phyloP scores from a whole-genome alignment of 37 sponge, comb jelly and placozoan species.

The Ephydatia muelleri region DNA sequence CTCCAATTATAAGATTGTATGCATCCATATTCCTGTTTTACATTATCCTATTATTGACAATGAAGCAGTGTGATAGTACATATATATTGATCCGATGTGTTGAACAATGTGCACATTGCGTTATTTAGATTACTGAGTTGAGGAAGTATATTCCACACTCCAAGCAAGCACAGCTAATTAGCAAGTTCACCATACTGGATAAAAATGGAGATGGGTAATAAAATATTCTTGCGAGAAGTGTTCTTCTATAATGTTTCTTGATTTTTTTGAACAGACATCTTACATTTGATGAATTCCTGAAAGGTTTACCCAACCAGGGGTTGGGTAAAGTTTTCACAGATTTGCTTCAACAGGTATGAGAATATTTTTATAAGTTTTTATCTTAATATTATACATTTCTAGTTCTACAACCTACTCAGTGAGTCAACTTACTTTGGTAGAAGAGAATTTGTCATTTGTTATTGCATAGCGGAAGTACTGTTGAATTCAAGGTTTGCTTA shows the following conservation, averaged over 20 bases:
- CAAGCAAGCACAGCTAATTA: not conserved
- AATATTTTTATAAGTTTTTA: not conserved
- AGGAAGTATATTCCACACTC: slow-evolving; percentile 1
- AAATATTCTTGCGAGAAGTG: not conserved
- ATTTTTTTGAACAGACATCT: not conserved
- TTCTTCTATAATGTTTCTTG: not conserved
- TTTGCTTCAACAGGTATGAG: not conserved
- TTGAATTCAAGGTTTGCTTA: not conserved
- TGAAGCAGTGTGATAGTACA: too few relatives aligned
- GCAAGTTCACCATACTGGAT: slow-evolving; percentile 1
- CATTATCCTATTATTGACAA: too few relatives aligned
- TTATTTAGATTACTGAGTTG: not conserved
- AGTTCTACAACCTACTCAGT: not conserved
- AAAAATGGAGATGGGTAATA: slow-evolving; percentile 11
- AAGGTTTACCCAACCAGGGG: not conserved
- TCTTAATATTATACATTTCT: not conserved
- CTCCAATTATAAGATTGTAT: not conserved
- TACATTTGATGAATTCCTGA: slow-evolving; percentile 6
- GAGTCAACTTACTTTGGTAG: slow-evolving; percentile 5
- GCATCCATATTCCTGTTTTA: too few relatives aligned
- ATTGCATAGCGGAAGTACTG: not conserved
- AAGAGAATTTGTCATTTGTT: slow-evolving; percentile 3
- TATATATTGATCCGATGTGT: too few relatives aligned
- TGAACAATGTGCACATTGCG: not conserved
- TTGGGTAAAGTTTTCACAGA: not conserved